Evolutionary conservation across 1,140 invertebrate species (phyloP), one percentile per base, ranked within the genome.

Genomic region (Trissolcus basalis): DNA sequence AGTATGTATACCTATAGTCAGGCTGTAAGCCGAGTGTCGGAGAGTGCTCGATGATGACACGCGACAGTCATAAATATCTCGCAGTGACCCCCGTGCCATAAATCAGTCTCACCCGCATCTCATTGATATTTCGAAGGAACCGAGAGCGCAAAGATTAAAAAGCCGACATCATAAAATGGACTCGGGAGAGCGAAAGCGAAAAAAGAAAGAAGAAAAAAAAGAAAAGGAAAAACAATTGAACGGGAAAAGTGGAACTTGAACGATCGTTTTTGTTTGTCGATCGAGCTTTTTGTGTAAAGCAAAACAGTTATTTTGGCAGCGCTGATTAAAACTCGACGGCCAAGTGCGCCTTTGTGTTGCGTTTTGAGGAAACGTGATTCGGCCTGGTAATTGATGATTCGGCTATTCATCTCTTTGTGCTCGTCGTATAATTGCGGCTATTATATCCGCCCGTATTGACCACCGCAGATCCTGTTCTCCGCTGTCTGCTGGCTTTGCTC

Each of bases 51-150:
- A 77, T 77, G 63, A 77, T 77, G 69, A 69, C 75, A 77, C 64
- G 75, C 75, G 69, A 77, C 69, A 77, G 75, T 68, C 75, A 77
- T 77, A 77, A 77, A 77, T 77, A 77, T 77, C 54, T 53, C 48
- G 36, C 48, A 69, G 41, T 77, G 75, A 77, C 75, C 75, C 64
- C 58, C 47, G 58, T 54, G 63, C 63, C 19, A 69, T 77, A 77
- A 77, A 77, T 77, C 68, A 65, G 69, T 41, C 70, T 8, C 54
- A 44, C 49, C 43, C 59, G 50, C 45, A 63, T 54, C 67, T 77
- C 74, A 76, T 76, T 76, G 65, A 71, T 77, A 70, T 77, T 77
- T 77, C 56, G 2, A 27, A 27, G 19, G n/a, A n/a, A n/a, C 6
- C 19, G 6, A 27, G 19, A 27, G n/a, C n/a, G n/a, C n/a, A n/a